A percentile compares a stretch with the other conserved stretches of the same genome.
These are phyloP conservation scores for Limnothrissa miodon DNA, from an alignment of 2,113 vertebrate species.

Conservation along the genomic window DNA sequence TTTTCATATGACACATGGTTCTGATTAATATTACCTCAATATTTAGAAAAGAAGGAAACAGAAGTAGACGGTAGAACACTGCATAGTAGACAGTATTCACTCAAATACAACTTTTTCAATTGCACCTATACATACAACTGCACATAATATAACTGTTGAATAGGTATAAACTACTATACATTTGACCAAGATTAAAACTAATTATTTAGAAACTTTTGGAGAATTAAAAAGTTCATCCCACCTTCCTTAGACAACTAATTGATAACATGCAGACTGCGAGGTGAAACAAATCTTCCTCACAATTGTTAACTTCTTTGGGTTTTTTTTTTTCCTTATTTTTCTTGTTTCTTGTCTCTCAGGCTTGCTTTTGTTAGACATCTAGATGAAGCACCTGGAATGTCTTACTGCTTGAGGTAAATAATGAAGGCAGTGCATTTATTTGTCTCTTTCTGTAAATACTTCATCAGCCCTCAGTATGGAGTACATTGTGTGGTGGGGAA, in stretches of 20 bases:
- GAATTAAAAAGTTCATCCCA: not conserved
- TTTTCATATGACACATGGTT: not conserved
- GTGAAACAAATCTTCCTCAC: not conserved
- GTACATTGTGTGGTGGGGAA: not conserved
- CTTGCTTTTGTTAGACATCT: not conserved
- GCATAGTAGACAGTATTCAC: no score
- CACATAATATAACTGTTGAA: no score
- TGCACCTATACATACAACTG: not conserved
- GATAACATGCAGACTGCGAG: not conserved
- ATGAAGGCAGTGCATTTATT: not conserved
- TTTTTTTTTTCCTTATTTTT: no score
- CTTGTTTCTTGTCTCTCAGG: not conserved
- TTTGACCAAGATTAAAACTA: not conserved
- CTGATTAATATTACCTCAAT: not conserved
- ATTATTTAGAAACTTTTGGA: not conserved
- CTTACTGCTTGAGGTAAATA: not conserved
- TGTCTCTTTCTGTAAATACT: not conserved
- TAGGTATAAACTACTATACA: no score
- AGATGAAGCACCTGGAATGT: slow-evolving; percentile 9
- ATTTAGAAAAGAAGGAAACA: not conserved
- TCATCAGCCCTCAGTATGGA: not conserved
- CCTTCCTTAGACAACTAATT: not conserved
- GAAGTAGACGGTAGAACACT: no score
- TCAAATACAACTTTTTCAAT: not conserved
- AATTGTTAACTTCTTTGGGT: not conserved